Evolutionary conservation across 2,113 vertebrate species (phyloP).

Genomic region (Ptyas mucosa): DNA sequence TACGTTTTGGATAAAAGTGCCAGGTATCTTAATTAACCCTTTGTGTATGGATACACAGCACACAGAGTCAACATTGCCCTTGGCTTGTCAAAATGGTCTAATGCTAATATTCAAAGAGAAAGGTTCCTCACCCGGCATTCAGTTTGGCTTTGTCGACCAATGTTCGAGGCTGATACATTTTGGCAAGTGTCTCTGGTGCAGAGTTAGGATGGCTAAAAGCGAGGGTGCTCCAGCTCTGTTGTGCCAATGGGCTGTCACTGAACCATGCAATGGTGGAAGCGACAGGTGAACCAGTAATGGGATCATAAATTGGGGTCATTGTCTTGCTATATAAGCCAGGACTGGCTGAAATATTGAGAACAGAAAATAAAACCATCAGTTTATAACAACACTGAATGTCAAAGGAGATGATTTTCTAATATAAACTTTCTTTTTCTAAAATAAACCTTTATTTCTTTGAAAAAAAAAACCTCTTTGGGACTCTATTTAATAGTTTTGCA

Average conservation of each 20-base stretch:
- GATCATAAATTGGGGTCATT: constrained; percentile 89
- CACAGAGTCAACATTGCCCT: background rate
- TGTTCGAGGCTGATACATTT: constrained; percentile 84
- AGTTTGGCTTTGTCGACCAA: constrained; percentile 87
- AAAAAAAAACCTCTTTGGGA: background rate
- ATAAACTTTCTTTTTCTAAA: background rate
- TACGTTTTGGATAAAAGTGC: background rate
- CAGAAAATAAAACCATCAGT: background rate
- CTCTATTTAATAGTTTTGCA: background rate
- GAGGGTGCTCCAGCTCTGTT: constrained; percentile 71
- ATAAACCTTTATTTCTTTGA: background rate
- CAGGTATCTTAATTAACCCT: background rate
- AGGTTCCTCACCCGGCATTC: constrained; percentile 79
- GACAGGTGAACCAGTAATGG: constrained; percentile 80
- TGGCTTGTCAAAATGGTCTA: background rate
- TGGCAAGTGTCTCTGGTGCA: constrained; percentile 76
- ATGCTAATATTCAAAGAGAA: background rate
- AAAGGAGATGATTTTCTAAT: background rate
- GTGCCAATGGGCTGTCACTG: constrained; percentile 77
- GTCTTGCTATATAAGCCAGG: constrained; percentile 88
- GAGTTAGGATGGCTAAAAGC: constrained; percentile 74
- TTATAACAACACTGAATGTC: background rate
- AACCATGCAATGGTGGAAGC: constrained; percentile 89
- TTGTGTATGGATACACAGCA: background rate
- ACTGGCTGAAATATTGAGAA: constrained; percentile 66